phyloP scores from a whole-genome alignment of 53 echinoderm and acorn worm genomes.

The Actinopyga echinites region DNA sequence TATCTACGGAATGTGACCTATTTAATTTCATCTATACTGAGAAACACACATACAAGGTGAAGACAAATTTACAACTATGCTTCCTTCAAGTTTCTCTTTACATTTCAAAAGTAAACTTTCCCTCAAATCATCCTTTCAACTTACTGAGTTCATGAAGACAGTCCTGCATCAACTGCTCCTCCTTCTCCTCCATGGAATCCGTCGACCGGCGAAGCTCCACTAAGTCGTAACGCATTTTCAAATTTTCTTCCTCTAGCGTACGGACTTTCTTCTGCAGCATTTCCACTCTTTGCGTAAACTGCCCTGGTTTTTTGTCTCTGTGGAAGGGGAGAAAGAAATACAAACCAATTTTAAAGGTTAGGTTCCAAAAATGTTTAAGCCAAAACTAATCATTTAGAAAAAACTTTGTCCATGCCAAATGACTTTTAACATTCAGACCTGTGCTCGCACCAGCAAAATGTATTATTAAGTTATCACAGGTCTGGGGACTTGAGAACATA shows the following conservation, averaged over 20 bases:
- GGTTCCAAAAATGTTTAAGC: neutral
- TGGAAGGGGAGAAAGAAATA: neutral
- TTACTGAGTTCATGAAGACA: conserved; percentile 87
- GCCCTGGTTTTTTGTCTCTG: conserved; percentile 22
- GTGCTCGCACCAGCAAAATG: too few species aligned
- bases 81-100: too few species aligned
- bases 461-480: too few species aligned
- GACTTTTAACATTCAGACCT: too few species aligned
- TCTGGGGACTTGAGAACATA: too few species aligned
- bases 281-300: conserved; percentile 73
- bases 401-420: too few species aligned
- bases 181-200: conserved; percentile 85
- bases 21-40: too few species aligned
- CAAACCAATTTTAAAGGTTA: neutral
- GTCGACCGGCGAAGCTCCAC: conserved; percentile 72
- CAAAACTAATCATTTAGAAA: too few species aligned
- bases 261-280: conserved; percentile 97
- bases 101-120: too few species aligned
- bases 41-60: too few species aligned
- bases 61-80: too few species aligned
- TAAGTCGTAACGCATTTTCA: conserved; percentile 83
- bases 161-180: conserved; percentile 85
- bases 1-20: too few species aligned
- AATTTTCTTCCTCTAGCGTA: conserved; percentile 92
- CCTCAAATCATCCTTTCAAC: neutral